Evolutionary conservation across 2,797 vertebrate species (phyloP).

Genomic region (Myotis planiceps): DNA sequence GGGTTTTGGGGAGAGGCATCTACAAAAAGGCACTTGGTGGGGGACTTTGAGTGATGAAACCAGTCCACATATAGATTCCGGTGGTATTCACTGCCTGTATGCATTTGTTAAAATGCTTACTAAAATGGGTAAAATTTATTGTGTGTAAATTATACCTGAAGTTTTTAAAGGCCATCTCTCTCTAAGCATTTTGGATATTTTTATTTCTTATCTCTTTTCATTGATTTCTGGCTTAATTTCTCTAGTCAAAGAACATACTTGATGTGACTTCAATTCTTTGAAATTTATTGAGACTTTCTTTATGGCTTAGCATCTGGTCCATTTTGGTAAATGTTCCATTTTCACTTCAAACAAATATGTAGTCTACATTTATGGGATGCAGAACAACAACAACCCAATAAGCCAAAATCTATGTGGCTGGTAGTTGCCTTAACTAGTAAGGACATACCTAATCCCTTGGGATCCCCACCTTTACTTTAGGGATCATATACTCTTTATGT

Average conservation of each 20-base stretch:
- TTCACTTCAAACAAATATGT: constrained; percentile 33
- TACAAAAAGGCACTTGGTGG: background rate
- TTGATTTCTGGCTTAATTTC: constrained; percentile 36
- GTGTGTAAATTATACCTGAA: background rate
- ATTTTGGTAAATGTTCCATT: constrained; percentile 47
- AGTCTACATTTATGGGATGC: background rate
- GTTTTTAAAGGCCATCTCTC: background rate
- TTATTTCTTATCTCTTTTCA: constrained; percentile 3
- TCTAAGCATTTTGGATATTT: background rate
- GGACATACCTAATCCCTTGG: background rate
- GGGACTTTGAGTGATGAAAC: background rate
- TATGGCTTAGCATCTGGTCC: background rate
- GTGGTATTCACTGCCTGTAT: background rate
- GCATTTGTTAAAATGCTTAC: background rate
- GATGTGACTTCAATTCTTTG: constrained; percentile 2
- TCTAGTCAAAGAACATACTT: background rate
- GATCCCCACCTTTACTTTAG: background rate
- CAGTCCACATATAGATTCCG: background rate
- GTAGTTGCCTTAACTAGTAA: background rate
- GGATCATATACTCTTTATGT: background rate
- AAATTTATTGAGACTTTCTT: constrained; percentile 13
- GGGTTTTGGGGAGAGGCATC: background rate
- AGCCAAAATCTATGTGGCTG: background rate
- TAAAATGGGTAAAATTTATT: background rate
- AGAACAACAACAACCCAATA: background rate